Percentiles rank a stretch among this genome's conserved stretches.
phyloP scores from a whole-genome alignment of 35 echinoderm and acorn worm species.

The Acanthaster planci region DNA sequence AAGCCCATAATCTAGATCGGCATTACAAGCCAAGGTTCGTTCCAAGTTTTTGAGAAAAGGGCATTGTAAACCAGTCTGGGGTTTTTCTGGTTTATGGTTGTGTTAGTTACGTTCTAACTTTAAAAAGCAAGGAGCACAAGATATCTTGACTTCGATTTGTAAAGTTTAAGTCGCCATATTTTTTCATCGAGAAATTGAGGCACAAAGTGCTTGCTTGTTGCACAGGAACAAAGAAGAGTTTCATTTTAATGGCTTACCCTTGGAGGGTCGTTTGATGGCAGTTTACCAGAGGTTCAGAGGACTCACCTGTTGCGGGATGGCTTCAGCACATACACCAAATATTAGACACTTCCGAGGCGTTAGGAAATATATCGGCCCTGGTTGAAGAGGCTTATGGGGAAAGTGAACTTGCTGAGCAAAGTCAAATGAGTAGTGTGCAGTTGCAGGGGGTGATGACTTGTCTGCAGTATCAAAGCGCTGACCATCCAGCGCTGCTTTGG shows the following conservation, averaged over 20 bases:
- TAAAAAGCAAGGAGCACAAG: too few relatives aligned
- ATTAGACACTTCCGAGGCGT: slow-evolving; percentile 50
- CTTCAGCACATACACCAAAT: slow-evolving; percentile 62
- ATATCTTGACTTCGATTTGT: too few relatives aligned
- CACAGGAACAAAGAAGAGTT: too few relatives aligned
- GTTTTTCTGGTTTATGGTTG: neutral
- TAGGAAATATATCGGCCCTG: slow-evolving; percentile 62
- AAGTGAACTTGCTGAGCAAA: slow-evolving; percentile 69
- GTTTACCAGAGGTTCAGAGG: too few relatives aligned
- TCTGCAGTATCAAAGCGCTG: neutral
- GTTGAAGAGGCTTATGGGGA: slow-evolving; percentile 56
- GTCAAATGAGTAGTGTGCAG: slow-evolving; percentile 54
- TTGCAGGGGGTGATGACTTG: neutral
- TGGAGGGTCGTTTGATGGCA: too few relatives aligned
- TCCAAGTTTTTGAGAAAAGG: neutral
- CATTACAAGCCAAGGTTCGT: neutral
- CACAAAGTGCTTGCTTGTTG: too few relatives aligned
- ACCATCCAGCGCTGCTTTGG: neutral
- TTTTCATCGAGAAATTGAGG: too few relatives aligned
- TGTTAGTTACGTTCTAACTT: neutral
- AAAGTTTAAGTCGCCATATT: too few relatives aligned
- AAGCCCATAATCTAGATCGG: neutral
- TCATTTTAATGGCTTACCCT: too few relatives aligned
- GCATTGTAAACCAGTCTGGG: neutral
- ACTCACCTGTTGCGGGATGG: slow-evolving; percentile 51